Conservation (phyloP, 2,888 invertebrate species). For the Elegia similella region DNA sequence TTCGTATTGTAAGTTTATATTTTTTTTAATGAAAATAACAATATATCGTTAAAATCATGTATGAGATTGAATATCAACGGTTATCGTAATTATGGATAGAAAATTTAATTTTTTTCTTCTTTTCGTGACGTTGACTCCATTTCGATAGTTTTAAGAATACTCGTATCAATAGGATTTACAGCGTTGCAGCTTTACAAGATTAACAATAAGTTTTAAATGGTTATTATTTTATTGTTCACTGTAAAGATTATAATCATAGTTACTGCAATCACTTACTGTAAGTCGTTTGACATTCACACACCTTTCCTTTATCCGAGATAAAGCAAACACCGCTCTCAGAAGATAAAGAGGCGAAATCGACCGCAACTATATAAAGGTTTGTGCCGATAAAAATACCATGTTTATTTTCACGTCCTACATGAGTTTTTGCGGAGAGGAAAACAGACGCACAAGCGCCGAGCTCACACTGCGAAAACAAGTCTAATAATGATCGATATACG, state of each 20-base stretch:
- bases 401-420: slow-evolving; percentile 82
- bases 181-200: too few species aligned
- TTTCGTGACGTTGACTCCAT: too few species aligned
- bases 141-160: too few species aligned
- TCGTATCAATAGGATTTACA: too few species aligned
- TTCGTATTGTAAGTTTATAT: too few species aligned
- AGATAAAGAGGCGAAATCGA: slow-evolving; percentile 80
- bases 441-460: slow-evolving; percentile 46
- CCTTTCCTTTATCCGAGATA: slow-evolving; percentile 74
- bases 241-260: slow-evolving; percentile 17
- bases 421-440: slow-evolving; percentile 55
- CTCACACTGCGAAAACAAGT: slow-evolving; percentile 47
- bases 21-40: too few species aligned
- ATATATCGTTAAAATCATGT: too few species aligned
- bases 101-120: too few species aligned
- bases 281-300: slow-evolving; percentile 57
- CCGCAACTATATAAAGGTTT: slow-evolving; percentile 82
- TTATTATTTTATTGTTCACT: too few species aligned
- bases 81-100: too few species aligned
- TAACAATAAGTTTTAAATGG: too few species aligned
- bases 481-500: slow-evolving; percentile 48
- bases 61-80: too few species aligned
- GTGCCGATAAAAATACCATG: slow-evolving; percentile 79
- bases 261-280: slow-evolving; percentile 48
- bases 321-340: slow-evolving; percentile 75